Percentiles rank a stretch among this genome's conserved stretches.
phyloP scores from a whole-genome alignment of 2,888 invertebrate genomes.

The Zeuzera pyrina region DNA sequence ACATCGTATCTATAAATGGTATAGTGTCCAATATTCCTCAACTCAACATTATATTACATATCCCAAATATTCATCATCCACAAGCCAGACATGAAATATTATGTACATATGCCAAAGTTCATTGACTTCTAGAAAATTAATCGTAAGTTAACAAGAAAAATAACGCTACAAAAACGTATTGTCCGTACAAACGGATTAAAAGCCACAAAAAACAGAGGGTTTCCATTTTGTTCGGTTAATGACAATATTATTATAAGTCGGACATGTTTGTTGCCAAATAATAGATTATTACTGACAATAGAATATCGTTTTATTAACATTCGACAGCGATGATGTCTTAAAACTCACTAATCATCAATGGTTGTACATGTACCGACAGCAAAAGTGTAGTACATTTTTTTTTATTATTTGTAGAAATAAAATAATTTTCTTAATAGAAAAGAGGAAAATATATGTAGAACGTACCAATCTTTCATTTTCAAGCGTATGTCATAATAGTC shows the following conservation, averaged over 20 bases:
- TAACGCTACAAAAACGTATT: constrained; percentile 14
- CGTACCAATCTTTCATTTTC: no score
- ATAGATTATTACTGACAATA: constrained; percentile 34
- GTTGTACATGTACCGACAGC: constrained; percentile 22
- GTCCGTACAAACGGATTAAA: constrained; percentile 10
- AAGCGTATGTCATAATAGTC: no score
- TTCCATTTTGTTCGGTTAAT: constrained; percentile 32
- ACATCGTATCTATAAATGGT: no score
- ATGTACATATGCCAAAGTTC: no score
- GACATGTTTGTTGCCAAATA: constrained; percentile 39
- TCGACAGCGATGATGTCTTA: constrained; percentile 25
- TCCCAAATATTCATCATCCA: no score
- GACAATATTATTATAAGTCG: constrained; percentile 52
- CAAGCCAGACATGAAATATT: no score
- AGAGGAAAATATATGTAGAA: no score
- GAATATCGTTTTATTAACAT: constrained; percentile 35
- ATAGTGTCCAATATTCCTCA: no score
- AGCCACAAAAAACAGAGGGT: constrained; percentile 21
- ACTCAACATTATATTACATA: no score
- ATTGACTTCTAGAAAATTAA: constrained; percentile 22
- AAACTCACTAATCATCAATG: constrained; percentile 27
- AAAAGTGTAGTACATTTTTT: constrained; percentile 11
- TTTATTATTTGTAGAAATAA: no score
- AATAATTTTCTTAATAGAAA: no score
- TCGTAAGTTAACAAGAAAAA: constrained; percentile 17